A percentile compares a stretch with the other conserved stretches of the same genome.
phyloP scores from a whole-genome alignment of 2,113 vertebrate genomes.

The Arvicanthis niloticus region DNA sequence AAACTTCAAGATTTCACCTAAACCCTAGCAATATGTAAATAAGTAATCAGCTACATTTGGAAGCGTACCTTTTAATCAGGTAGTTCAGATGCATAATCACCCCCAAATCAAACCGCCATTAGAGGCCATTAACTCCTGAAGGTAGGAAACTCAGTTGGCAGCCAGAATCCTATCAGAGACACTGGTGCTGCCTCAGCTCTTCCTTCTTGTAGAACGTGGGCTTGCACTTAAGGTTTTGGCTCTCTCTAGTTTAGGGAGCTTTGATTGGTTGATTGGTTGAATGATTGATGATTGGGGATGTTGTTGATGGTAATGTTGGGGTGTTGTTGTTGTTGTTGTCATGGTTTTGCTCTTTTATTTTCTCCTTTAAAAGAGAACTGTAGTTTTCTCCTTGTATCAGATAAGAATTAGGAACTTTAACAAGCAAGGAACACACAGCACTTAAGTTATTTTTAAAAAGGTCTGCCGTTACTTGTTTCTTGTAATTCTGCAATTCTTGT shows the following conservation, averaged over 20 bases:
- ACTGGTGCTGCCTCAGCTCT: slow-evolving; percentile 25
- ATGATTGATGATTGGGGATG: neutral
- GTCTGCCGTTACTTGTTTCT: neutral
- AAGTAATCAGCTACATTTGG: slow-evolving; percentile 83
- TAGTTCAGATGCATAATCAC: slow-evolving; percentile 84
- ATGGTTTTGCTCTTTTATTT: neutral
- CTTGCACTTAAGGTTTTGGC: slow-evolving; percentile 24
- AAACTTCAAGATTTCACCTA: slow-evolving; percentile 79
- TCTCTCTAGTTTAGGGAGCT: neutral
- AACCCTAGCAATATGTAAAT: slow-evolving; percentile 82
- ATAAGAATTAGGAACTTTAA: slow-evolving; percentile 56
- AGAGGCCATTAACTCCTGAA: slow-evolving; percentile 83
- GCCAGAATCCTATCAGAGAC: slow-evolving; percentile 64
- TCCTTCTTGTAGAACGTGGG: neutral
- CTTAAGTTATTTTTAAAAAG: slow-evolving; percentile 52
- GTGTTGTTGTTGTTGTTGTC: neutral
- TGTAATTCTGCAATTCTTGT: no score
- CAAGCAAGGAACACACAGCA: slow-evolving; percentile 47
- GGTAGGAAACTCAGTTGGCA: slow-evolving; percentile 74
- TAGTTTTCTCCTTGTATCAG: slow-evolving; percentile 33
- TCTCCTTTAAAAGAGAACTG: slow-evolving; percentile 47
- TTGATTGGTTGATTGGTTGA: neutral
- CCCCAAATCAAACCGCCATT: slow-evolving; percentile 82
- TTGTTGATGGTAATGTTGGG: neutral
- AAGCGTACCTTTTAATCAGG: slow-evolving; percentile 83